Percentiles rank a stretch among this genome's conserved stretches.
These are phyloP conservation scores for Archivesica marissinica DNA, from an alignment of 1,140 invertebrate species.

Conservation along the genomic window DNA sequence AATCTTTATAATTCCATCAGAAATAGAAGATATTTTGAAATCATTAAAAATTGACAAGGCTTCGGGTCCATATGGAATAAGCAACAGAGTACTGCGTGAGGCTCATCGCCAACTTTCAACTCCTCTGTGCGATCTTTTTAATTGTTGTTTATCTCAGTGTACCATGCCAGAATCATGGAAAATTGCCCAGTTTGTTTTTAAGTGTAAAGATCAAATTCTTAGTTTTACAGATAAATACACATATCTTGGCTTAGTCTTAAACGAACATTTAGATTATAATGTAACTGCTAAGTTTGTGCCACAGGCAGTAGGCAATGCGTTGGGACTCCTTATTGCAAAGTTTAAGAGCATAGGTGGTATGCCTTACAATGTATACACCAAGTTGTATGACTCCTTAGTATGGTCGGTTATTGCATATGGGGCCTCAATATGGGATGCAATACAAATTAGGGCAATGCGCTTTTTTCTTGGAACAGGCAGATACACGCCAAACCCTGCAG, in stretches of 20 bases:
- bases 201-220: slow-evolving; percentile 1
- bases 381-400: too few relatives aligned
- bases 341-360: slow-evolving; percentile 6
- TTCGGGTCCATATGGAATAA: too few relatives aligned
- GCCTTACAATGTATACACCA: not conserved
- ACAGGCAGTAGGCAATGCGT: slow-evolving; percentile 9
- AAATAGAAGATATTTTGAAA: too few relatives aligned
- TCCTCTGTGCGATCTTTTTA: too few relatives aligned
- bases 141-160: too few relatives aligned
- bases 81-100: too few relatives aligned
- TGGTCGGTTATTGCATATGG: not conserved
- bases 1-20: too few relatives aligned
- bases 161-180: too few relatives aligned
- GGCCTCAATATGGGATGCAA: not conserved
- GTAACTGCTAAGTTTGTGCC: slow-evolving; percentile 24
- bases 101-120: too few relatives aligned
- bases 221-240: not conserved
- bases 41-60: too few relatives aligned
- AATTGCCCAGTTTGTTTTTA: slow-evolving; percentile 31
- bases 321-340: slow-evolving; percentile 29
- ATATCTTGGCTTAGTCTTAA: slow-evolving; percentile 15
- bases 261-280: slow-evolving; percentile 36
- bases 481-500: slow-evolving; percentile 44
- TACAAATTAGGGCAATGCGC: slow-evolving; percentile 49
- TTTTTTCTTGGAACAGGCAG: slow-evolving; percentile 54